A percentile compares a stretch with the other conserved stretches of the same genome.
Conservation (phyloP, 2,113 vertebrate species). For the Furnarius figulus region DNA sequence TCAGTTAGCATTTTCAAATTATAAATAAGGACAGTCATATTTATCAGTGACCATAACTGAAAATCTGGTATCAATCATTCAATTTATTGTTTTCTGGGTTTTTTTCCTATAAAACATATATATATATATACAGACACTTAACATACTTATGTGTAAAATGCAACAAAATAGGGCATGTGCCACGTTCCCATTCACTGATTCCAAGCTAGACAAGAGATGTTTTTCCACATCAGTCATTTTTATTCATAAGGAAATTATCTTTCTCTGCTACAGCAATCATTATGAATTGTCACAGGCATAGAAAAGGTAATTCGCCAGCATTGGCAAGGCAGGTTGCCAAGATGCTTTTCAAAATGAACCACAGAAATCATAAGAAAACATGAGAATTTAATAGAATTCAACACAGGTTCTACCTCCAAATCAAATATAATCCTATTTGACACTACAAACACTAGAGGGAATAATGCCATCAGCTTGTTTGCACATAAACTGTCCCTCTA, state of each 20-base stretch:
- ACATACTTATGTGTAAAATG: not conserved
- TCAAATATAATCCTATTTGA: not conserved
- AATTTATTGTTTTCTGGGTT: not conserved
- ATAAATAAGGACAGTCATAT: not conserved
- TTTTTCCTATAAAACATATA: not conserved
- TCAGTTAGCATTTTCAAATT: not conserved
- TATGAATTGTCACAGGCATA: not conserved
- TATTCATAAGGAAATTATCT: not conserved
- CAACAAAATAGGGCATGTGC: not conserved
- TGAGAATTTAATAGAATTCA: not conserved
- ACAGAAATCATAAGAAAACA: not conserved
- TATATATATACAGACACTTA: fast-evolving
- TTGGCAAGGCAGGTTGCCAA: not conserved
- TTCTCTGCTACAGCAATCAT: not conserved
- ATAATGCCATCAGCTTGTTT: not conserved
- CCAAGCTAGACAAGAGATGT: not conserved
- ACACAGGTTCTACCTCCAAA: not conserved
- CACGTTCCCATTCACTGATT: not conserved
- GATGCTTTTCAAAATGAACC: not conserved
- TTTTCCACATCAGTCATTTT: not conserved
- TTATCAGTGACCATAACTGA: not conserved
- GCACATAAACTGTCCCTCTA: not conserved
- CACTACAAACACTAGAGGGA: not conserved
- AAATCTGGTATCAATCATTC: not conserved
- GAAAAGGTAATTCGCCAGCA: not conserved